Base-by-base conservation (phyloP, 2,888 invertebrate species). In the Nezara viridula region DNA sequence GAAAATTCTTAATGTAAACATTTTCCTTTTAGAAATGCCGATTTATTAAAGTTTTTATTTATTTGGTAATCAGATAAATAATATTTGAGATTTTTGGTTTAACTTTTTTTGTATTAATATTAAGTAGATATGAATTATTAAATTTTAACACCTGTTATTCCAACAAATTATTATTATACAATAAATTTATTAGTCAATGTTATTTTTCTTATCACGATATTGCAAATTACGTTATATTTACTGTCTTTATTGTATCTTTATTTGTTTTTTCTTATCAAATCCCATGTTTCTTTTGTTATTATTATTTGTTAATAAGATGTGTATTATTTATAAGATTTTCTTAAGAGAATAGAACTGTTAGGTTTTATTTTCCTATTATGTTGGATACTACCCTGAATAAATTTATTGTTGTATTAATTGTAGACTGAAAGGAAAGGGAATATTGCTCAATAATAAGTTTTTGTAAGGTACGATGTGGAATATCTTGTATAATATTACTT, bases 391-490 rank as follows among this genome's bases (percentile, higher is more conserved):
- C 32, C 86, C 89, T 90, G 88, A 73, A 86, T 89, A 89, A 88
- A 88, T 87, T 90, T 87, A 81, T 88, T 88, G 73, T 88, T 88
- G 47, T 88, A 86, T 90, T 89, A 88, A 89, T 90, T 91, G 81
- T 90, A 90, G 90, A 90, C 89, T 90, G 91, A 91, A 88, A 77
- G 86, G 87, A 89, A 88, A 73, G 89, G 90, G 90, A 90, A 90
- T 88, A 90, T 91, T 91, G 91, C 91, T 91, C 91, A 91, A 91
- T 90, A 89, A 89, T 60, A 81, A 89, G 85, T 86, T 91, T 91
- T 90, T 90, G 89, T 90, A 90, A 90, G 89, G 89, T 91, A 89
- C 88, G 90, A 90, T 91, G 90, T 90, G 89, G 89, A 50, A 86
- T 90, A 81, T 60, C 88, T 89, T 90, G 89, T 89, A 88, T 50